These are phyloP conservation scores for Caenorhabditis briggsae DNA, from an alignment of 1,140 invertebrate genomes.

Conservation along the genomic window DNA sequence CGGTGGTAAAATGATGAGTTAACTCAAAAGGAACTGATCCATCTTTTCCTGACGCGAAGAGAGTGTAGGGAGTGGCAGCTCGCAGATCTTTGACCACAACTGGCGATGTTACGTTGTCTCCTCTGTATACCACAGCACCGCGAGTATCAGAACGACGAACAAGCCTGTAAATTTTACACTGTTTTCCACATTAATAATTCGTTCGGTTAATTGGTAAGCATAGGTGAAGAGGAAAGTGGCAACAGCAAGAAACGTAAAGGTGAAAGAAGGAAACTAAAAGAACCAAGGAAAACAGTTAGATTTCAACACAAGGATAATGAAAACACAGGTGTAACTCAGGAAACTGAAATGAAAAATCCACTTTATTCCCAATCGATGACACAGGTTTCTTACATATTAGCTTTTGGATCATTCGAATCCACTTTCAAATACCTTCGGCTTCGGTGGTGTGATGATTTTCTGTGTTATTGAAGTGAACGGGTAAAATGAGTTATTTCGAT, in stretches of 20 bases:
- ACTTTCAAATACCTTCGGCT: not conserved
- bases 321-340: not conserved
- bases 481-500: conserved; percentile 49
- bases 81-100: conserved; percentile 69
- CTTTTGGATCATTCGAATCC: conserved; percentile 52
- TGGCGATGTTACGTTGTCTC: conserved; percentile 71
- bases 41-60: conserved; percentile 71
- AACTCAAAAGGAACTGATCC: conserved; percentile 72
- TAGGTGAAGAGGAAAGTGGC: not conserved
- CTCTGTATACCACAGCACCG: conserved; percentile 63
- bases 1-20: conserved; percentile 72
- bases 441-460: conserved; percentile 25
- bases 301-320: conserved; percentile 4
- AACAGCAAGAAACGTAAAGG: not conserved
- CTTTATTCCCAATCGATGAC: conserved; percentile 12
- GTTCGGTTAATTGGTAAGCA: not conserved
- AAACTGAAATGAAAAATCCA: conserved; percentile 4
- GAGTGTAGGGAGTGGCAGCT: conserved; percentile 76
- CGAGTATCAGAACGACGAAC: conserved; percentile 63
- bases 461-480: conserved; percentile 41
- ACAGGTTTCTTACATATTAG: conserved; percentile 37
- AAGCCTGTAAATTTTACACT: conserved; percentile 61
- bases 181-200: no score
- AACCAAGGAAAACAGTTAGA: not conserved
- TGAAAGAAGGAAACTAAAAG: not conserved